phyloP scores from a whole-genome alignment of 2,888 invertebrate genomes.

The Phlogophora meticulosa region DNA sequence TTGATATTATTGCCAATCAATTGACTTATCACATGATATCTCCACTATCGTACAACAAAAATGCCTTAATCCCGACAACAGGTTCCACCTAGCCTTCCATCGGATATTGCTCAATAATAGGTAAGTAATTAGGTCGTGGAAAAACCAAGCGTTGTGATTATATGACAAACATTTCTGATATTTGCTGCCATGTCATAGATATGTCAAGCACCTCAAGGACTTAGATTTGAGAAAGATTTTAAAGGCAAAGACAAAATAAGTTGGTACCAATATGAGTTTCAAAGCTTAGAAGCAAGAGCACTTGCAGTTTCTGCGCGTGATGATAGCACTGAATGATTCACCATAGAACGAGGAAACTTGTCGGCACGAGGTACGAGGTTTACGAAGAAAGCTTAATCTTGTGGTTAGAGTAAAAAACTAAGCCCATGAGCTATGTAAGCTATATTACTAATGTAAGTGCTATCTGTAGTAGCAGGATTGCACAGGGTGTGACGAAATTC shows the following conservation, averaged over 20 bases:
- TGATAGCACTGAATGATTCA: no score
- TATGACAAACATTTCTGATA: background rate
- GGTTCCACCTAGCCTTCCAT: background rate
- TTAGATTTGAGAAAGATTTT: background rate
- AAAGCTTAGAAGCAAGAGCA: no score
- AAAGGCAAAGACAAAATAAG: background rate
- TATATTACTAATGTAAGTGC: no score
- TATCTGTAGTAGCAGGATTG: no score
- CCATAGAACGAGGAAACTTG: no score
- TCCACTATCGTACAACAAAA: background rate
- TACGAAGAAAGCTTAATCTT: no score
- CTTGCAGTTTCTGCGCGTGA: no score
- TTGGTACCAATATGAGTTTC: no score
- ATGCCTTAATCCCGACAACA: background rate
- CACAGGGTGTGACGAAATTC: no score
- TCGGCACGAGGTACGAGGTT: no score
- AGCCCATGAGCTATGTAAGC: no score
- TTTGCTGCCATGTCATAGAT: background rate
- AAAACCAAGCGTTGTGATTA: slow-evolving; percentile 15
- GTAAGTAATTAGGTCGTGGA: slow-evolving; percentile 31
- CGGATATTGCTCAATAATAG: slow-evolving; percentile 14
- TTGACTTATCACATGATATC: background rate
- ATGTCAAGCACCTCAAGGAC: slow-evolving; percentile 1
- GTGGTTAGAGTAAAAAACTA: no score
- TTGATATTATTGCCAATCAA: slow-evolving; percentile 2